phyloP scores from a whole-genome alignment of 2,888 invertebrate genomes.

The Drosophila austrosaltans region DNA sequence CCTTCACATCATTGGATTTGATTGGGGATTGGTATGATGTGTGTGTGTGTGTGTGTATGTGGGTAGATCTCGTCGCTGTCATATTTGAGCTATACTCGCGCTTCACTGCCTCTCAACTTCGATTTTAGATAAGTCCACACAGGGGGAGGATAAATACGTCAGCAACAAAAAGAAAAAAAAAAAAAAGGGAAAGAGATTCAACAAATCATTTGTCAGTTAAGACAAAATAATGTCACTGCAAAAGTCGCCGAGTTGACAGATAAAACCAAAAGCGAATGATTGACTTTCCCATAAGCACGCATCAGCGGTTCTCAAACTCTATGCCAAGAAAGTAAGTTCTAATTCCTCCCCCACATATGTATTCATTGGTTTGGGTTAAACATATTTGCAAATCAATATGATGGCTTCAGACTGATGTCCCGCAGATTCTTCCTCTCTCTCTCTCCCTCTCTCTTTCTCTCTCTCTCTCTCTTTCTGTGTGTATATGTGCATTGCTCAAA shows the following conservation, averaged over 20 bases:
- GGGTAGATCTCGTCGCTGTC: constrained; percentile 44
- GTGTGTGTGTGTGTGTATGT: constrained; percentile 5
- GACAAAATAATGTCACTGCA: constrained; percentile 67
- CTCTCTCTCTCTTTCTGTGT: neutral
- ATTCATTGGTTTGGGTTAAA: neutral
- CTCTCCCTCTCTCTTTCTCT: neutral
- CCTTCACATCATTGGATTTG: constrained; percentile 8
- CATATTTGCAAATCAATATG: constrained; percentile 11
- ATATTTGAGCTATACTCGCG: constrained; percentile 68
- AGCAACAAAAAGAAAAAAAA: neutral
- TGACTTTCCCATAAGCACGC: constrained; percentile 75
- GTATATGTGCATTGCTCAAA: neutral
- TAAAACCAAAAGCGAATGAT: constrained; percentile 69
- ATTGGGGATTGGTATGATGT: neutral
- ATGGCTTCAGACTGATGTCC: neutral
- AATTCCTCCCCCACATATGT: neutral
- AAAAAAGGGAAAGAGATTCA: constrained; percentile 5
- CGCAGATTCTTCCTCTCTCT: neutral
- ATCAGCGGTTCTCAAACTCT: constrained; percentile 40
- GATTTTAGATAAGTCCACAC: constrained; percentile 26
- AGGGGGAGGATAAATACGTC: constrained; percentile 13
- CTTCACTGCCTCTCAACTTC: constrained; percentile 55
- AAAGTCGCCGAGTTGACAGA: constrained; percentile 57
- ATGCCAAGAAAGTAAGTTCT: constrained; percentile 27
- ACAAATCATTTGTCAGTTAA: constrained; percentile 74